A percentile compares a stretch with the other conserved stretches of the same genome.
These are phyloP conservation scores for Acleris emargana DNA, from an alignment of 2,888 invertebrate genomes.

Conservation along the genomic window DNA sequence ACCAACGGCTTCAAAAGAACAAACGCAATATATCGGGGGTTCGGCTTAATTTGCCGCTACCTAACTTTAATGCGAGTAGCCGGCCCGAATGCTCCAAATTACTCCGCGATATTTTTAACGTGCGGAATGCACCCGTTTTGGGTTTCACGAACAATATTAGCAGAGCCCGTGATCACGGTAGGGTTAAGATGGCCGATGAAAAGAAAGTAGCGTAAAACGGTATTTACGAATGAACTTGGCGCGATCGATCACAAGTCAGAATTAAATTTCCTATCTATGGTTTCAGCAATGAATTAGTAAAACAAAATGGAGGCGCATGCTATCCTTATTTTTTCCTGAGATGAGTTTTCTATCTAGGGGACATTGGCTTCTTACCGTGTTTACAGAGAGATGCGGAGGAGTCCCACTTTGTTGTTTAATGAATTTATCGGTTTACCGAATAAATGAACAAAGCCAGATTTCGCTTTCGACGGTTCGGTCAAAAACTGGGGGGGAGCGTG, in stretches of 20 bases:
- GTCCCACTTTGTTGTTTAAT: conserved; percentile 83
- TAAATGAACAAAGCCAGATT: conserved; percentile 84
- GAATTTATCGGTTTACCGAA: conserved; percentile 84
- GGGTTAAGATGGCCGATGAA: conserved; percentile 57
- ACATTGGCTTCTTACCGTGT: conserved; percentile 82
- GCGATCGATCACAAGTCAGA: conserved; percentile 27
- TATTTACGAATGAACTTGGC: conserved; percentile 39
- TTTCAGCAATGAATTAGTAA: conserved; percentile 36
- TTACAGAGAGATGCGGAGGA: conserved; percentile 72
- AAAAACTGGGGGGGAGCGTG: conserved; percentile 71
- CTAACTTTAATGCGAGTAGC: conserved; percentile 77
- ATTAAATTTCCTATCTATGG: conserved; percentile 31
- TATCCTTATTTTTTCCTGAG: conserved; percentile 66
- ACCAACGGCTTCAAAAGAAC: conserved; percentile 81
- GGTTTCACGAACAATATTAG: conserved; percentile 77
- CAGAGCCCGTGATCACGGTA: conserved; percentile 52
- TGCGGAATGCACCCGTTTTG: conserved; percentile 77
- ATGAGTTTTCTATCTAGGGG: conserved; percentile 81
- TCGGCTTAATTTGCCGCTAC: conserved; percentile 79
- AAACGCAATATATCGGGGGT: conserved; percentile 83
- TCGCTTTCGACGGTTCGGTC: conserved; percentile 72
- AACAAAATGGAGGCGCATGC: conserved; percentile 54
- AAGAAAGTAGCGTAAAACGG: conserved; percentile 38
- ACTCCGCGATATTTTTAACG: conserved; percentile 81
- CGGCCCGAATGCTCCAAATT: conserved; percentile 78